Evolutionary conservation across 2,113 vertebrate species (phyloP).

Genomic region (Meleagris gallopavo): DNA sequence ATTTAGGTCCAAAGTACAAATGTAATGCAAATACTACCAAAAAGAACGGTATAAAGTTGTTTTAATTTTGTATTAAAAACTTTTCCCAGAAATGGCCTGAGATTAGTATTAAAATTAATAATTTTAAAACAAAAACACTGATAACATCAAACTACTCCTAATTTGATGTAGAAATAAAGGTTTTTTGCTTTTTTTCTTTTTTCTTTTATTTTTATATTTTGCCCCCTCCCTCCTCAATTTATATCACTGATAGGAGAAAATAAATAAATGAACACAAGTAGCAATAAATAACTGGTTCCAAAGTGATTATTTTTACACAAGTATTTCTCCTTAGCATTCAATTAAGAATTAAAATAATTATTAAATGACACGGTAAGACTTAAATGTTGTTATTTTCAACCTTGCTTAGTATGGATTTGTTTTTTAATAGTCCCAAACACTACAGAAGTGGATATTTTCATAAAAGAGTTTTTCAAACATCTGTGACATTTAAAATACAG

Average conservation of each 20-base stretch:
- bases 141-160: background rate
- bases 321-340: background rate
- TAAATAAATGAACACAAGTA: background rate
- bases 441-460: background rate
- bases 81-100: background rate
- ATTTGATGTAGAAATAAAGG: background rate
- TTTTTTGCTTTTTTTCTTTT: background rate
- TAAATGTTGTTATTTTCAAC: background rate
- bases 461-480: background rate
- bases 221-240: background rate
- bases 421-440: background rate
- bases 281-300: background rate
- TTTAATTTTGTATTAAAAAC: background rate
- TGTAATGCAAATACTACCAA: background rate
- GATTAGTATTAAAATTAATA: too few relatives aligned
- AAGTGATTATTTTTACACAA: background rate
- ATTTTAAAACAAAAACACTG: background rate
- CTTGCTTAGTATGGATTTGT: background rate
- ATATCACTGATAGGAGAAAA: background rate
- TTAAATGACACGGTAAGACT: background rate
- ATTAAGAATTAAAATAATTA: background rate
- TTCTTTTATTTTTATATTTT: background rate
- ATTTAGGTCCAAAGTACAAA: background rate
- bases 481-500: background rate
- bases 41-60: background rate